These are phyloP conservation scores for Pseudorectes ferrugineus DNA, from an alignment of 2,113 vertebrate species.

Conservation along the genomic window DNA sequence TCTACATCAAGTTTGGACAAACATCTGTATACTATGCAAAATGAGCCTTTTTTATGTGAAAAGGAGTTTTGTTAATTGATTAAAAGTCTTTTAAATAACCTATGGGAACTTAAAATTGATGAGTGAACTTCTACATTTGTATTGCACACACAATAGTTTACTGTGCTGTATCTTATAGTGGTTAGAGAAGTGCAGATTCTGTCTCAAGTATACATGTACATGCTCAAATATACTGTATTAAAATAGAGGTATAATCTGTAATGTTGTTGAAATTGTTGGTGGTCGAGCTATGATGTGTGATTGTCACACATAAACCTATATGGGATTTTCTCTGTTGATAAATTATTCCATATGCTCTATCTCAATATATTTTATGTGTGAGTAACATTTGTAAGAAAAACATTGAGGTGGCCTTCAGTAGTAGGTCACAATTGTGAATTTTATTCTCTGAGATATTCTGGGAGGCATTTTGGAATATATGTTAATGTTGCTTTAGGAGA, in stretches of 20 bases:
- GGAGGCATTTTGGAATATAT: not conserved
- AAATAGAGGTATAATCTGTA: not conserved
- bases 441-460: not conserved
- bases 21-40: not conserved
- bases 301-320: not conserved
- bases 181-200: not conserved
- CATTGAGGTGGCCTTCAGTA: not conserved
- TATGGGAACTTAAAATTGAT: not conserved
- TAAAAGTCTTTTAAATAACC: not conserved
- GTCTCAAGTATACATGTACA: not conserved
- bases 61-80: not conserved
- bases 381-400: not conserved
- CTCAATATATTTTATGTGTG: not conserved
- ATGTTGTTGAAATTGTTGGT: not conserved
- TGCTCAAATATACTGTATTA: not conserved
- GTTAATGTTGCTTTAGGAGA: not conserved
- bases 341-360: not conserved
- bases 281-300: not conserved
- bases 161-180: not conserved
- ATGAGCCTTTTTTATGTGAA: not conserved
- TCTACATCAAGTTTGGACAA: not conserved
- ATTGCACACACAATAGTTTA: not conserved
- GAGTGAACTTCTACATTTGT: not conserved
- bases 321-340: not conserved
- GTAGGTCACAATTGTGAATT: not conserved